Conservation (phyloP, 2,797 vertebrate species). For the Tiaroga cobitis region DNA sequence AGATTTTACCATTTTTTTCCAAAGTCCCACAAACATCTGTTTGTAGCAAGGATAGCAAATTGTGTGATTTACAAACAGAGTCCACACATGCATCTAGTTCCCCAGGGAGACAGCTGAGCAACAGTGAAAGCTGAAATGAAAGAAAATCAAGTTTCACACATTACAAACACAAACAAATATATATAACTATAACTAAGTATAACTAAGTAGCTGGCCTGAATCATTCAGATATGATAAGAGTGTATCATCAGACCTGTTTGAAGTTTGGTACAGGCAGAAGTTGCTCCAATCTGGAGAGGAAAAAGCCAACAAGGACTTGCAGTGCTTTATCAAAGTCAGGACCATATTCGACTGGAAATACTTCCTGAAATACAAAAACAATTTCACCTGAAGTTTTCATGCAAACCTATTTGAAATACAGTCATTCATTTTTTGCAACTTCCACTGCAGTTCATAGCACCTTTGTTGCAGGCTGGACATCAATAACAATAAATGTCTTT, state of each 20-base stretch:
- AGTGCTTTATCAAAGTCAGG: constrained; percentile 61
- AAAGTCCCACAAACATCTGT: constrained; percentile 52
- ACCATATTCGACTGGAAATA: constrained; percentile 59
- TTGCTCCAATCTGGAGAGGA: constrained; percentile 61
- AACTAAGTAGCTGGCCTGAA: background rate
- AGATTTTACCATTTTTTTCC: constrained; percentile 57
- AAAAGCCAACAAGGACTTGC: constrained; percentile 60
- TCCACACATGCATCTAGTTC: constrained; percentile 57
- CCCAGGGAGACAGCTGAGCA: constrained; percentile 45
- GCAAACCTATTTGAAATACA: background rate
- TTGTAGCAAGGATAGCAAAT: constrained; percentile 55
- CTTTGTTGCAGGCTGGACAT: background rate
- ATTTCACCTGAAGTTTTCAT: background rate
- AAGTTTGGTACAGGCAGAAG: constrained; percentile 59
- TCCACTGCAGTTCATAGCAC: background rate
- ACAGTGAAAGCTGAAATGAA: constrained; percentile 51
- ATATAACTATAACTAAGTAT: too few relatives aligned
- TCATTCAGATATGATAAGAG: background rate
- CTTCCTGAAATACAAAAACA: constrained; percentile 52
- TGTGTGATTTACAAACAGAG: constrained; percentile 55
- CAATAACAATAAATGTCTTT: background rate
- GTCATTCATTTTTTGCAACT: background rate
- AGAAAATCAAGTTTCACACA: background rate
- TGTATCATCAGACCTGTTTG: constrained; percentile 53
- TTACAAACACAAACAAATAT: background rate